phyloP scores from a whole-genome alignment of 2,888 invertebrate genomes.

The Rhagium mordax region DNA sequence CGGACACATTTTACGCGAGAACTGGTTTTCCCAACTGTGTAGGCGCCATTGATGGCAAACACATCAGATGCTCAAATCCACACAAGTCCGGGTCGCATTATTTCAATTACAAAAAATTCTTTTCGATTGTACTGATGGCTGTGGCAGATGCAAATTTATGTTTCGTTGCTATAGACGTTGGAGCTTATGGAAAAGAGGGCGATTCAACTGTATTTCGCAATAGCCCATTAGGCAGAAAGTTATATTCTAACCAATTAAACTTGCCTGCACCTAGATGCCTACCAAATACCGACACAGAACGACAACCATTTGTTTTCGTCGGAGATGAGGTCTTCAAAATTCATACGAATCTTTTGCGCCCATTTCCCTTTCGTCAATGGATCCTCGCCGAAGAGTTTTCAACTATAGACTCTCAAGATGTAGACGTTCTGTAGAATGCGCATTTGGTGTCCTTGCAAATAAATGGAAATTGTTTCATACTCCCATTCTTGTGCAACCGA shows the following conservation, averaged over 20 bases:
- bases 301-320: constrained; percentile 41
- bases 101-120: constrained; percentile 47
- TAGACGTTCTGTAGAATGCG: constrained; percentile 18
- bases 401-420: constrained; percentile 46
- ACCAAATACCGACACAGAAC: constrained; percentile 30
- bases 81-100: constrained; percentile 31
- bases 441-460: constrained; percentile 44
- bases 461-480: constrained; percentile 41
- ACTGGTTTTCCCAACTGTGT: constrained; percentile 53
- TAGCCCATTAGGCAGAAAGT: constrained; percentile 40
- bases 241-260: constrained; percentile 39
- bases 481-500: constrained; percentile 34
- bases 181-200: constrained; percentile 41
- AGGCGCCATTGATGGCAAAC: too few species aligned
- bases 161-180: constrained; percentile 44
- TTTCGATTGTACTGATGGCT: constrained; percentile 46
- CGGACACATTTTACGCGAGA: constrained; percentile 40
- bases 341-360: neutral
- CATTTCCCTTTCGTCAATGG: neutral
- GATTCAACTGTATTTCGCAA: constrained; percentile 39
- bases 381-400: neutral
- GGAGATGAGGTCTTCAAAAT: constrained; percentile 41
- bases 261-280: constrained; percentile 39
- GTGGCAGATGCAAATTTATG: constrained; percentile 46
- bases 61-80: constrained; percentile 41